Base-by-base conservation (phyloP, 2,797 vertebrate genomes). In the Sebastes steindachneri region DNA sequence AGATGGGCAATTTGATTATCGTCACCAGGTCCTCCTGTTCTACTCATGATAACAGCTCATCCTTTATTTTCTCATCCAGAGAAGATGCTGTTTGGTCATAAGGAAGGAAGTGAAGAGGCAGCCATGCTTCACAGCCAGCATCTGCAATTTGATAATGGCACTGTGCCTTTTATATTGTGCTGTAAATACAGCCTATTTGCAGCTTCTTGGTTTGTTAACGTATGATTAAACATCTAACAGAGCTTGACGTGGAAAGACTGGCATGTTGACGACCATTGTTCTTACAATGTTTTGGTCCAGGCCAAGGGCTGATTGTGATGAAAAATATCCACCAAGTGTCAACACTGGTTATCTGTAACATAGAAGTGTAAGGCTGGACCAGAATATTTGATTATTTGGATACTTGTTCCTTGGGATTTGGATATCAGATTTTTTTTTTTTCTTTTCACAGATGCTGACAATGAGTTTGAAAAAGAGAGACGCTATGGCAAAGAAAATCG, bases 1-100 rank as follows among this genome's bases (percentile, higher is more conserved):
- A 83, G 75, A 84, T 83, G 63, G 76, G 15, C 55, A 71, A 72
- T 83, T 80, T 79, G 77, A 83, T 91, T 68, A 76, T 74, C 23
- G 71, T 77, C 68, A 28, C 25, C 48, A 25, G 28, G 54, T 54
- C 70, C 54, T 78, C 74, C 77, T 70, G 80, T 82, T 85, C 58
- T 75, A 87, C 71, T 84, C 33, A 54, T 74, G 84, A 89, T 86
- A 81, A 86, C 70, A 45, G 69, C 75, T 72, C 29, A 53, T 79
- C 70, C 41, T 67, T 83, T 85, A 80, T 82, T 68, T 71, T 72
- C 31, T 77, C 57, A 60, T 57, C 19, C 21, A 69, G 54, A 67
- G n/a, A 45, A 37, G 28, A 83, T 28, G 19, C 19, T 8, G 31
- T 35, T 79, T 54, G 45, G 55, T 78, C 35, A 33, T 54, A 17